Evolutionary conservation across 2,113 vertebrate genomes (phyloP).

Genomic region (cattle (Bos taurus)): ARS-UCD2.0 NC_037347.1:37558001-37558500

Average conservation of each 20-base stretch:
- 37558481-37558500: no score
- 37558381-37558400: no score
- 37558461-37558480: no score
- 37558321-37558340: neutral
- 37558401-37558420: no score
- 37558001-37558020: constrained; percentile 66
- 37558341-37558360: neutral
- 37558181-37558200: accelerated
- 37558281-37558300: neutral
- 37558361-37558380: neutral
- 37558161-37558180: neutral
- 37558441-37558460: no score
- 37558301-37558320: neutral
- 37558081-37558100: neutral
- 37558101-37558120: neutral
- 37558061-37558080: neutral
- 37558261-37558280: neutral
- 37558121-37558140: neutral
- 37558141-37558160: neutral
- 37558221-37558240: neutral
- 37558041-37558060: neutral
- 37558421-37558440: no score
- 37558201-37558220: accelerated
- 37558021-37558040: constrained; percentile 70
- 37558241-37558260: neutral